Percentiles rank a stretch among this genome's conserved stretches.
Conservation (phyloP, 2,797 vertebrate species). For the Paguma larvata region DNA sequence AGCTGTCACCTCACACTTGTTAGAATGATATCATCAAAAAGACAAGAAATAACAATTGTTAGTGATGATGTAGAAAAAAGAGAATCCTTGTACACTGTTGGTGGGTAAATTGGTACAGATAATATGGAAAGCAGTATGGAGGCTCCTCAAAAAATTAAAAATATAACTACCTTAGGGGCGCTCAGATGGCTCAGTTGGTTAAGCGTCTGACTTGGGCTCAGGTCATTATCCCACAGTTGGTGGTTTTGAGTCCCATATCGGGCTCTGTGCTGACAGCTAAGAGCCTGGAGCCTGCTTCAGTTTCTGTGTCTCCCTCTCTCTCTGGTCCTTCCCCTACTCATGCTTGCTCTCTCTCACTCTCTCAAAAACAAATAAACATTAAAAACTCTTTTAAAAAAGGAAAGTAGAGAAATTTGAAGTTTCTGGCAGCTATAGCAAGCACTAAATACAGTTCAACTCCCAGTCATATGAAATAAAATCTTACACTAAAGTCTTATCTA, state of each 20-base stretch:
- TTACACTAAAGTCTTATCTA: neutral
- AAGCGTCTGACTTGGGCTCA: no score
- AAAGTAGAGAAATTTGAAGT: neutral
- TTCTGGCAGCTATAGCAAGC: neutral
- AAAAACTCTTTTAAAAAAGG: no score
- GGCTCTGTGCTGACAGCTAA: no score
- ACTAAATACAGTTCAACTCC: neutral
- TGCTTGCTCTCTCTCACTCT: no score
- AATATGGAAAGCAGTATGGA: neutral
- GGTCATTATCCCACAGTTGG: no score
- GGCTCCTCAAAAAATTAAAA: neutral
- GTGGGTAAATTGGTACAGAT: neutral
- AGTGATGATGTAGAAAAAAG: neutral
- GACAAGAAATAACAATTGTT: neutral
- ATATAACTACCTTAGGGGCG: neutral
- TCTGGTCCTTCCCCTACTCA: no score
- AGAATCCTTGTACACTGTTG: neutral
- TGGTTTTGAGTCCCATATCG: no score
- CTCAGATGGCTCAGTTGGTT: no score
- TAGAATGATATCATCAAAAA: neutral
- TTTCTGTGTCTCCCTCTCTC: no score
- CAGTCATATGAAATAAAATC: neutral
- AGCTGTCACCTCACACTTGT: neutral
- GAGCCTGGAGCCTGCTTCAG: no score
- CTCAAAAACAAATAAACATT: no score